phyloP scores from a whole-genome alignment of 2,113 vertebrate genomes.

The Mungos mungo region DNA sequence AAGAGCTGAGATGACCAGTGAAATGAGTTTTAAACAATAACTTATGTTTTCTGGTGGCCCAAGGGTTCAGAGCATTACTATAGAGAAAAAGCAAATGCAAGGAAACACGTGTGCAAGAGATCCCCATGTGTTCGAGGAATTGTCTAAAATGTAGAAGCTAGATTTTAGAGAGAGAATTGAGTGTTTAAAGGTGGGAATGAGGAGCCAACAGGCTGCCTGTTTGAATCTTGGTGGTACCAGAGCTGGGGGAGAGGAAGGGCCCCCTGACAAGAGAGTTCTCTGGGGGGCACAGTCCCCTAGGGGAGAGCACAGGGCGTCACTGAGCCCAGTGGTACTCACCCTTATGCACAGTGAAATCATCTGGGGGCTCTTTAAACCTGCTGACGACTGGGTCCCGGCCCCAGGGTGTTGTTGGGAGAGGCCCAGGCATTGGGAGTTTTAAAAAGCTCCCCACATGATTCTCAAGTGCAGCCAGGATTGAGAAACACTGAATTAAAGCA shows the following conservation, averaged over 20 bases:
- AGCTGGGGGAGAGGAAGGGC: neutral
- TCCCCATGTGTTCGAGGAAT: neutral
- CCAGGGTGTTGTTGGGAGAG: neutral
- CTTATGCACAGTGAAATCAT: neutral
- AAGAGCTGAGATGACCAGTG: neutral
- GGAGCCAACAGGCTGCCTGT: neutral
- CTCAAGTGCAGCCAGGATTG: neutral
- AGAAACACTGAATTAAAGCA: neutral
- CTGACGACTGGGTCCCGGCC: neutral
- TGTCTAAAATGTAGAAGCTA: neutral
- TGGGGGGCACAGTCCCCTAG: neutral
- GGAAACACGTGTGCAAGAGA: neutral
- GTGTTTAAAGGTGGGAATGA: neutral
- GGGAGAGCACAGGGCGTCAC: neutral
- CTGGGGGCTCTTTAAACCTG: neutral
- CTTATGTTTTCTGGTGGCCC: conserved; percentile 27
- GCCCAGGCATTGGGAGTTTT: neutral
- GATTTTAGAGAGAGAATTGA: neutral
- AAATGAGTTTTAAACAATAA: conserved; percentile 39
- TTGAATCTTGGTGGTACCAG: neutral
- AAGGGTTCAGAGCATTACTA: neutral
- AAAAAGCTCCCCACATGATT: neutral
- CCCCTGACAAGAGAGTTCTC: neutral
- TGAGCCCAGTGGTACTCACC: neutral
- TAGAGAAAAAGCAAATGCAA: conserved; percentile 3